Evolutionary conservation across 2,888 invertebrate species (phyloP).

Genomic region (Apamea anceps): DNA sequence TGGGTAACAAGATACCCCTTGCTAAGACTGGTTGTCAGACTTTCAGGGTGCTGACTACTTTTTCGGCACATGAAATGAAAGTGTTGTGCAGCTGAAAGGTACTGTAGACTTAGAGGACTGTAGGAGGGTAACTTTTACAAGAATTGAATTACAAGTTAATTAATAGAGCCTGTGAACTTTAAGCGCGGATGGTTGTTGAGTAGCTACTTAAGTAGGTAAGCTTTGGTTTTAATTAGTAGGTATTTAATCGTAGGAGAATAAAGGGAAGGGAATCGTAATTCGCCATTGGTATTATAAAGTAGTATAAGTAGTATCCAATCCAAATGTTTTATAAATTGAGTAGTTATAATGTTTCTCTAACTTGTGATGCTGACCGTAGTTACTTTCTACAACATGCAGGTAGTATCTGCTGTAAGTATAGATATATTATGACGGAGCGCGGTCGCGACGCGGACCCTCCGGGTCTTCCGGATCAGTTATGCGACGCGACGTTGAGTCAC

Average conservation of each 20-base stretch:
- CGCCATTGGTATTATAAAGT: not conserved
- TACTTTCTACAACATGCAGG: not conserved
- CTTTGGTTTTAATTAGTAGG: not conserved
- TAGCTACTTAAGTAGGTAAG: not conserved
- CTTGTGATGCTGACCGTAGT: conserved; percentile 7
- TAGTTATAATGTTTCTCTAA: not conserved
- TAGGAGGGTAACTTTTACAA: not conserved
- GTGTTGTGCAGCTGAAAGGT: not conserved
- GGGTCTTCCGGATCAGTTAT: not conserved
- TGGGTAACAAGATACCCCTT: not conserved
- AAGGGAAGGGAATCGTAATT: not conserved
- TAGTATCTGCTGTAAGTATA: not conserved
- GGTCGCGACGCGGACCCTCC: not conserved
- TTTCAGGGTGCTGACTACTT: not conserved
- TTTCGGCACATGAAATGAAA: not conserved
- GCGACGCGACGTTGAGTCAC: not conserved
- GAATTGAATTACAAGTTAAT: not conserved
- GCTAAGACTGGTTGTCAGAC: not conserved
- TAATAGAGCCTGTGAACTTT: not conserved
- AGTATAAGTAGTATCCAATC: not conserved
- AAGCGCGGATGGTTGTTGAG: not conserved
- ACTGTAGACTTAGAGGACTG: too few species aligned
- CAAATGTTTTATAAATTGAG: too few species aligned
- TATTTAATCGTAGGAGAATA: not conserved
- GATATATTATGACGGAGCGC: not conserved